Evolutionary conservation across 2,797 vertebrate genomes (phyloP).

Genomic region (Sphenopsis melanotis): DNA sequence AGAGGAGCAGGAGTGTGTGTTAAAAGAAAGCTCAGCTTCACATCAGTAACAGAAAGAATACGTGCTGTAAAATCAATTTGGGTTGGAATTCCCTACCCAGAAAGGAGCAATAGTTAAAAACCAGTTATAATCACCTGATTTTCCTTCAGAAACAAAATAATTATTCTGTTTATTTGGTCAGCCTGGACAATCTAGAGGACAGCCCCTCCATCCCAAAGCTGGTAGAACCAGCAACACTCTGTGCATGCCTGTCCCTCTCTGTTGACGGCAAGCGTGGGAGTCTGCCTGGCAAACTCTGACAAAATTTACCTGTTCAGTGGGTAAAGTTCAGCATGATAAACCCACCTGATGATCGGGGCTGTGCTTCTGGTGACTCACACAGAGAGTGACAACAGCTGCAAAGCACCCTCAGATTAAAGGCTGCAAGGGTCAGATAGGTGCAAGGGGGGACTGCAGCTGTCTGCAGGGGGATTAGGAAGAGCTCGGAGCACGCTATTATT

Average conservation of each 20-base stretch:
- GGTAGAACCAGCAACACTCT: neutral
- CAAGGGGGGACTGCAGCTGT: neutral
- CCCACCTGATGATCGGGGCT: neutral
- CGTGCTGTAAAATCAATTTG: neutral
- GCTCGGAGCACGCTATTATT: neutral
- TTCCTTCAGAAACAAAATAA: neutral
- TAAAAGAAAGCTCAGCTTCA: neutral
- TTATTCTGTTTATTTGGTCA: neutral
- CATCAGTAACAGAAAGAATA: neutral
- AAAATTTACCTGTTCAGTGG: neutral
- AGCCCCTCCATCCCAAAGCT: no score
- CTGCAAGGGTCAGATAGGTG: neutral
- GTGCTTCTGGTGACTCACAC: neutral
- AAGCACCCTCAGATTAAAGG: neutral
- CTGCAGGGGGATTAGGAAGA: neutral
- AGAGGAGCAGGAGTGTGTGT: neutral
- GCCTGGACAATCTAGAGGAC: neutral
- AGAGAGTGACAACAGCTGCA: neutral
- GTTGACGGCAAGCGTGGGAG: neutral
- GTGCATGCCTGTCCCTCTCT: neutral
- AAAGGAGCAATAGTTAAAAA: neutral
- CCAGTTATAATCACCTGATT: neutral
- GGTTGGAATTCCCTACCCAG: neutral
- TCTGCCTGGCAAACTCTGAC: neutral
- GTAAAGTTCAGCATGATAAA: neutral